Evolutionary conservation across 2,113 vertebrate species (phyloP), one percentile per base, ranked within the genome.

Genomic region (Nipponia nippon): DNA sequence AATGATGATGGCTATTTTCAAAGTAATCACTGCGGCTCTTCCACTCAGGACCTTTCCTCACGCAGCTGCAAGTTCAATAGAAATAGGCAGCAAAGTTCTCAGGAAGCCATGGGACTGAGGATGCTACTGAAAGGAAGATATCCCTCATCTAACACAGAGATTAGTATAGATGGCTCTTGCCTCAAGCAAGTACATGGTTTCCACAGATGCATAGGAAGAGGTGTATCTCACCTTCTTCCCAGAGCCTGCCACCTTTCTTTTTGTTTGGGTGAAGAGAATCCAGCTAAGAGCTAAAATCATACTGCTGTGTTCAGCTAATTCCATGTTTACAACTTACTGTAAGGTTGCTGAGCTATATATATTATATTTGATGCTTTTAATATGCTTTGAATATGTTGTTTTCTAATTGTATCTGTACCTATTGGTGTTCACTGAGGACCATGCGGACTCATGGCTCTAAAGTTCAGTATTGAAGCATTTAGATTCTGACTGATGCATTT

Each of bases 91-190:
- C 13, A 32, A 69, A 61, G 9, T 42, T 79, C 46, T 69, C 9
- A 11, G 17, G 40, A 38, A 53, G 52, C 9, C 50, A 19, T 0
- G 0, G 11, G 13, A 67, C 25, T 38, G 75, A 52, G 29, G 8
- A 20, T 1, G 2, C 46, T 26, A 22, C 36, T 19, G 42, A 46
- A 69, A 61, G 13, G 17, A 81, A 59, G 50, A 13, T 22, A 49
- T 2, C 16, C 18, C 30, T 11, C 22, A 52, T 9, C 21, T 47
- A 61, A 49, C 30, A 73, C 15, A 47, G 30, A 47, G 32, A 67
- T 72, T 13, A 17, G 23, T 13, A 71, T 11, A 58, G 53, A 16
- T 8, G 42, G n/a, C 32, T 79, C 38, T 62, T 67, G 61, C 46
- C 34, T 63, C 14, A 47, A 9, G 5, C 22, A 25, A 46, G 10